Percentiles rank a stretch among this genome's conserved stretches.
phyloP scores from a whole-genome alignment of 2,888 invertebrate genomes.

The Spisula subtruncata region DNA sequence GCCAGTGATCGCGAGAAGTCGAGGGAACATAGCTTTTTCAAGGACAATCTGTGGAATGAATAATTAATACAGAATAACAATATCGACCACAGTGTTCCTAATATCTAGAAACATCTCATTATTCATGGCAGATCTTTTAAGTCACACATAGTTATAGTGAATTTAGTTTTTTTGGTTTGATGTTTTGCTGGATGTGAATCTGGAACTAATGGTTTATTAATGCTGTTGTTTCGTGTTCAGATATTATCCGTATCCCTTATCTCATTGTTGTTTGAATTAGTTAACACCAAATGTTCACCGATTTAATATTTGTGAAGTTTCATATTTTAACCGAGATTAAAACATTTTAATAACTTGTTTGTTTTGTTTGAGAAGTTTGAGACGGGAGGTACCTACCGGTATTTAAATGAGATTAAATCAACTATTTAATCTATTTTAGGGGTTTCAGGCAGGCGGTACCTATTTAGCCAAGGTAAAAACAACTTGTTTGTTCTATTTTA shows the following conservation, averaged over 20 bases:
- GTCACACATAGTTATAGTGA: neutral
- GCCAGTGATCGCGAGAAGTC: too few relatives aligned
- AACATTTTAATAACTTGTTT: too few relatives aligned
- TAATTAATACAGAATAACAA: too few relatives aligned
- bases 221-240: neutral
- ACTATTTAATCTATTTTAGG: too few relatives aligned
- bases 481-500: too few relatives aligned
- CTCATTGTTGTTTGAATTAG: neutral
- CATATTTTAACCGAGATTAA: too few relatives aligned
- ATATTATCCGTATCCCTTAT: neutral
- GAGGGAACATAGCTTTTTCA: too few relatives aligned
- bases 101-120: neutral
- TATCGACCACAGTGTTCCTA: neutral
- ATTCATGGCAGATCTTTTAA: neutral
- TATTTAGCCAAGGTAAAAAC: too few relatives aligned
- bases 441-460: too few relatives aligned
- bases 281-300: neutral
- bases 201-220: conserved; percentile 9
- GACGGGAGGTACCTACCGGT: conserved; percentile 97
- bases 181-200: neutral
- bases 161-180: neutral
- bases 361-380: conserved; percentile 93
- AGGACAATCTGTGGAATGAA: too few relatives aligned
- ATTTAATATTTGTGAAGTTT: too few relatives aligned
- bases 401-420: too few relatives aligned